Evolutionary conservation across 1,140 invertebrate species (phyloP).

Genomic region (Andricus grossulariae): DNA sequence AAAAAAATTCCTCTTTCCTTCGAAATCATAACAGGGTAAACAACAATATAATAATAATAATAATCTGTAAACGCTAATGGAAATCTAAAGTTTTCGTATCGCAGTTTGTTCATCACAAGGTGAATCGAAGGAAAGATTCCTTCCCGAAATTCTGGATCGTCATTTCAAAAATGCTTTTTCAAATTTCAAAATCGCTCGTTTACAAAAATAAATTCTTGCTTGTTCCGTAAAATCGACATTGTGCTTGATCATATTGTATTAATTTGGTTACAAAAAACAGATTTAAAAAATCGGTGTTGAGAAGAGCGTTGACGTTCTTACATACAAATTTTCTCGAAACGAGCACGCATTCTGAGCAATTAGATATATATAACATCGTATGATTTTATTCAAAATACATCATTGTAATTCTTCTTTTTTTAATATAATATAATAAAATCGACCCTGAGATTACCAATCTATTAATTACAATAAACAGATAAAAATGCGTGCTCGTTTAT

Average conservation of each 20-base stretch:
- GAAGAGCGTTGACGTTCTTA: not conserved
- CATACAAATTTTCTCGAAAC: not conserved
- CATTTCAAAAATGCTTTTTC: not conserved
- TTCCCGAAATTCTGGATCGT: not conserved
- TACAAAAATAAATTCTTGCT: no score
- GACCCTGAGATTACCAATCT: not conserved
- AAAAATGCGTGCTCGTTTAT: constrained; percentile 11
- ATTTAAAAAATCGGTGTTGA: not conserved
- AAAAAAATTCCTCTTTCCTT: not conserved
- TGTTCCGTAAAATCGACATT: not conserved
- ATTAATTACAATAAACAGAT: not conserved
- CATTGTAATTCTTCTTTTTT: not conserved
- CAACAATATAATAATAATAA: not conserved
- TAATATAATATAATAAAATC: not conserved
- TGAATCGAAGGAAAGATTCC: not conserved
- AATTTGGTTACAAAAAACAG: no score
- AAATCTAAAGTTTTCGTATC: not conserved
- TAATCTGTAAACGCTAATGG: not conserved
- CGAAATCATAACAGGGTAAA: not conserved
- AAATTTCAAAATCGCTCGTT: not conserved
- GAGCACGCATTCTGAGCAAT: not conserved
- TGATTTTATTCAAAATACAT: not conserved
- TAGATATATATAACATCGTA: not conserved
- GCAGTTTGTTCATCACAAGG: not conserved
- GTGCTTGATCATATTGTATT: not conserved